These are phyloP conservation scores for Drosophila subpulchrella DNA, from an alignment of 1,140 invertebrate species.

Conservation along the genomic window DNA sequence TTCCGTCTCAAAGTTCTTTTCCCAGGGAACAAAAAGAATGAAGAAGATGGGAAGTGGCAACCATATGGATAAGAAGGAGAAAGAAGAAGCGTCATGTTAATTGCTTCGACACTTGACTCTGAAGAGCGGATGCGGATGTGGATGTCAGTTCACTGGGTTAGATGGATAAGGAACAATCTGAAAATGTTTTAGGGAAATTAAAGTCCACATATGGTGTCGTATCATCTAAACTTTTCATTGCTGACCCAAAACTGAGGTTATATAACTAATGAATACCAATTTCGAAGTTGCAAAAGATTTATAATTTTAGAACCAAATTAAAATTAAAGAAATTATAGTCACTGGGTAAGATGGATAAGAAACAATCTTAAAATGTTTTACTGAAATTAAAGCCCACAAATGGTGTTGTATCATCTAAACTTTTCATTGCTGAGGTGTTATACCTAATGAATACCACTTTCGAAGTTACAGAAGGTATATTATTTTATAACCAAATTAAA, in stretches of 20 bases:
- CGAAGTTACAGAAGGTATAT: no score
- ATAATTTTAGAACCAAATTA: no score
- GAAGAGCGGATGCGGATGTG: slow-evolving; percentile 51
- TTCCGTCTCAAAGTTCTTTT: slow-evolving; percentile 4
- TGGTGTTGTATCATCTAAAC: not conserved
- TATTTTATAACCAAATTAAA: no score
- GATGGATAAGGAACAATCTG: slow-evolving; percentile 1
- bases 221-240: not conserved
- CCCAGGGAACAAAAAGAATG: slow-evolving; percentile 7
- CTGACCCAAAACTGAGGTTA: no score
- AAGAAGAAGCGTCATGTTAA: slow-evolving; percentile 62
- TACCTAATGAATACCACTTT: no score
- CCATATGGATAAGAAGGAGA: slow-evolving; percentile 5
- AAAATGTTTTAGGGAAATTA: not conserved
- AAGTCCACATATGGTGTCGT: not conserved
- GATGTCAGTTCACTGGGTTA: slow-evolving; percentile 20
- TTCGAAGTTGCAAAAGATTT: no score
- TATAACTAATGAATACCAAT: no score
- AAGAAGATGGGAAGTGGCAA: slow-evolving; percentile 7
- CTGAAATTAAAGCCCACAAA: not conserved
- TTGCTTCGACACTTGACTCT: slow-evolving; percentile 71
- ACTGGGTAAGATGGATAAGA: slow-evolving; percentile 7
- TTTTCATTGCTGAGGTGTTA: no score
- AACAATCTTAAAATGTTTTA: slow-evolving; percentile 6
- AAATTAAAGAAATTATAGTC: no score